phyloP scores from a whole-genome alignment of 2,888 invertebrate species.

The Zootermopsis nevadensis region DNA sequence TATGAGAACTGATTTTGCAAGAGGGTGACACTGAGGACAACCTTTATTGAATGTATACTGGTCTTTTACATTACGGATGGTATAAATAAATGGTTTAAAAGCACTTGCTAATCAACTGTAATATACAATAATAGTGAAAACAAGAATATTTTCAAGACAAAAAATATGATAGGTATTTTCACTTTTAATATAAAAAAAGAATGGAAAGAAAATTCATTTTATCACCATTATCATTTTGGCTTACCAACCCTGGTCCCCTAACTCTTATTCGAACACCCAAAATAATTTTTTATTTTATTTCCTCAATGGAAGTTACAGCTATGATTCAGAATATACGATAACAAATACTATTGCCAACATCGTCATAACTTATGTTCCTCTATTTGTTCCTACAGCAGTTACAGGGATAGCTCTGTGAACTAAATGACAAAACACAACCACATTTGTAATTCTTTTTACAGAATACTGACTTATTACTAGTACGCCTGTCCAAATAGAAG shows the following conservation, averaged over 20 bases:
- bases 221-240: conserved; percentile 61
- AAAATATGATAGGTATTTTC: conserved; percentile 37
- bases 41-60: conserved; percentile 70
- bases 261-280: conserved; percentile 55
- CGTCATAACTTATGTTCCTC: neutral
- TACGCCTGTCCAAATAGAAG: conserved; percentile 22
- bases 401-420: conserved; percentile 32
- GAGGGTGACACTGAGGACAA: conserved; percentile 65
- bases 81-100: conserved; percentile 59
- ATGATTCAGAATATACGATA: conserved; percentile 48
- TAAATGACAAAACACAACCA: conserved; percentile 40
- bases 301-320: conserved; percentile 44
- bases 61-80: conserved; percentile 63
- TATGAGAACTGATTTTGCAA: neutral
- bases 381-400: conserved; percentile 9
- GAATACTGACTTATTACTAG: conserved; percentile 39
- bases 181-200: conserved; percentile 19
- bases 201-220: conserved; percentile 25
- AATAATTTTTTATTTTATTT: conserved; percentile 48
- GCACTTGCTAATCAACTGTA: conserved; percentile 60
- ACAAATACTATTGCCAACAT: conserved; percentile 52
- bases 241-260: conserved; percentile 64
- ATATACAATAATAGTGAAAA: conserved; percentile 47
- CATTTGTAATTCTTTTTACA: conserved; percentile 21
- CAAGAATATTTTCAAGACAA: conserved; percentile 47